Percentiles rank a stretch among this genome's conserved stretches.
Conservation (phyloP, 2,888 invertebrate genomes). For the Epirrita christyi region DNA sequence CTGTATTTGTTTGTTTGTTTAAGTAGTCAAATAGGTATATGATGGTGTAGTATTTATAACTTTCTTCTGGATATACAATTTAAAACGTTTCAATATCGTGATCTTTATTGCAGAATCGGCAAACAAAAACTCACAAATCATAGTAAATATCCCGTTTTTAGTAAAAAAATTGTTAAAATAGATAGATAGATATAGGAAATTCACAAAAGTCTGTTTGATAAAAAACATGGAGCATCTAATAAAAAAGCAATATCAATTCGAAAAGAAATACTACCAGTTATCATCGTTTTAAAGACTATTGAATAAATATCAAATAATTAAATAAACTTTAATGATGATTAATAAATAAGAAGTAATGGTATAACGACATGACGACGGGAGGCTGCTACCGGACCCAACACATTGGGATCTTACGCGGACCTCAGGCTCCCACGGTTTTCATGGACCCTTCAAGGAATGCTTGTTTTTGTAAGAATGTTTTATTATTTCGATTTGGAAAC, state of each 20-base stretch:
- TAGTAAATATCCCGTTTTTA: no score
- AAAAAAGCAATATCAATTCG: slow-evolving; percentile 1
- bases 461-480: slow-evolving; percentile 39
- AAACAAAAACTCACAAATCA: no score
- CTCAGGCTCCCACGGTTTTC: slow-evolving; percentile 46
- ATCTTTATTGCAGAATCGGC: no score
- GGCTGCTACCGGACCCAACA: slow-evolving; percentile 38
- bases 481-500: slow-evolving; percentile 48
- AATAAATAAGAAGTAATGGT: slow-evolving; percentile 53
- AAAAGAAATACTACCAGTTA: slow-evolving; percentile 5
- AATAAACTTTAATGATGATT: slow-evolving; percentile 46
- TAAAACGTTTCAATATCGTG: background rate
- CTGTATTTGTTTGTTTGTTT: slow-evolving; percentile 5
- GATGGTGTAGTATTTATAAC: background rate
- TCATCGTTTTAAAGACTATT: slow-evolving; percentile 8
- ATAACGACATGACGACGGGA: slow-evolving; percentile 60
- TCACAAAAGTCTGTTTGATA: no score
- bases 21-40: background rate
- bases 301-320: slow-evolving; percentile 48
- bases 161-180: no score
- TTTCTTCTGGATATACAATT: background rate
- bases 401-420: slow-evolving; percentile 10
- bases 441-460: slow-evolving; percentile 47
- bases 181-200: no score
- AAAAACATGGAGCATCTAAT: background rate